Evolutionary conservation across 2,888 invertebrate genomes (phyloP), one percentile per base, ranked within the genome.

Genomic region (Sinodicranocentrus sp.): DNA sequence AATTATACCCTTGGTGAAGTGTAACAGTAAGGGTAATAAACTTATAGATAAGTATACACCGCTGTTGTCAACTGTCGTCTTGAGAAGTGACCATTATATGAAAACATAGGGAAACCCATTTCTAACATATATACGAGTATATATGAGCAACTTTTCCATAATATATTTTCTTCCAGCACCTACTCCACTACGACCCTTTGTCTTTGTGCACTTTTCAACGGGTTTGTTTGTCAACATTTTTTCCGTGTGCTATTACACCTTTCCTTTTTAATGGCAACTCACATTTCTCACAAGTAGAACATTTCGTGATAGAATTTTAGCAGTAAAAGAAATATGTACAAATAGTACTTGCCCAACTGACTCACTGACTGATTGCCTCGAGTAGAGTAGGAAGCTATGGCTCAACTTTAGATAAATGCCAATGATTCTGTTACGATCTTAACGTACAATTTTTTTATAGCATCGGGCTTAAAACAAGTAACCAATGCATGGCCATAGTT

Each of bases 11-110:
- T 76, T 33, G 17, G 33, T 75, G 28, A 13, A 23, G 54, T 65
- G 67, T 76, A 68, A 68, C 43, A 67, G 68, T 77, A 67, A 15
- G n/a, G 52, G 76, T 67, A 76, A 76, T 76, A 65, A 76, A 76
- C 33, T n/a, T n/a, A 39, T 5, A 39, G 39, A 26, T 67, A 68
- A 77, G 33, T 59, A 68, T 28, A 76, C 39, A 52, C 2, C 43
- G n/a, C n/a, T 13, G 75, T 57, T 76, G 77, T 77, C 77, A 77
- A 77, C 68, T 77, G 59, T 77, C 59, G 77, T 43, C 77, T 61
- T 67, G 8, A 44, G n/a, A 44, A 39, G 39, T 39, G 39, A n/a
- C 10, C 8, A 44, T 44, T 3, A n/a, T n/a, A 44, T 44, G n/a
- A 5, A 48, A 15, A 48, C 48, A 8, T 48, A 3, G 10, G 39